Base-by-base conservation (phyloP, 2,888 invertebrate species). In the Argynnis bischoffii region DNA sequence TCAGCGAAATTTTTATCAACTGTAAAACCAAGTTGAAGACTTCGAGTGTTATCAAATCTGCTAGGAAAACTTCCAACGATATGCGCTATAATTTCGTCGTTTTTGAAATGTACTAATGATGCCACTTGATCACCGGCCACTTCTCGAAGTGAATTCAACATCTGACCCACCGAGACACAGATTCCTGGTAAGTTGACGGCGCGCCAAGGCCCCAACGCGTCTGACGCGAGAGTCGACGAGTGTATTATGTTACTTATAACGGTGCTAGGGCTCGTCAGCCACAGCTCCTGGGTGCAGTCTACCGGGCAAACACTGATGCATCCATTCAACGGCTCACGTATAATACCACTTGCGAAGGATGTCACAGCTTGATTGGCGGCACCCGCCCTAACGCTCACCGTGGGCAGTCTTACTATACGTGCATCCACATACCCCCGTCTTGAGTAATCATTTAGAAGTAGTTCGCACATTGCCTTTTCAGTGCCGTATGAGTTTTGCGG, bases 401-500 rank as follows among this genome's bases (percentile, higher is more conserved):
- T 87, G 11, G 92, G 91, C 68, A 91, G 75, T 6, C 92, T 83
- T 57, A 90, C 79, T 14, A 80, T 78, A 6, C 87, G 79, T 3
- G 85, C 86, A 70, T 91, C 89, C 1, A 86, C 79, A 63, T 80
- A 86, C 3, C 90, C 88, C 51, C 86, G 85, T n/a, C 92, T 81
- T 8, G 86, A 76, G 74, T 90, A 89, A 55, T 92, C 92, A 63
- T 83, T 83, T 3, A 90, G 79, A 3, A 92, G 80, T 51, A 92
- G 76, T 73, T 92, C 92, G 53, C 85, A 78, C 82, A 88, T 83
- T 1, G 89, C 90, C 72, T 92, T 92, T 0, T 85, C 87, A 21
- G 81, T 79, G 18, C 92, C 92, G 72, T 92, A 92, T 6, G 92
- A 87, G 5, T 80, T 90, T 57, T 85, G 83, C 31, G 92, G 92